Evolutionary conservation across 2,113 vertebrate genomes (phyloP).

Genomic region (Nothoprocta perdicaria): DNA sequence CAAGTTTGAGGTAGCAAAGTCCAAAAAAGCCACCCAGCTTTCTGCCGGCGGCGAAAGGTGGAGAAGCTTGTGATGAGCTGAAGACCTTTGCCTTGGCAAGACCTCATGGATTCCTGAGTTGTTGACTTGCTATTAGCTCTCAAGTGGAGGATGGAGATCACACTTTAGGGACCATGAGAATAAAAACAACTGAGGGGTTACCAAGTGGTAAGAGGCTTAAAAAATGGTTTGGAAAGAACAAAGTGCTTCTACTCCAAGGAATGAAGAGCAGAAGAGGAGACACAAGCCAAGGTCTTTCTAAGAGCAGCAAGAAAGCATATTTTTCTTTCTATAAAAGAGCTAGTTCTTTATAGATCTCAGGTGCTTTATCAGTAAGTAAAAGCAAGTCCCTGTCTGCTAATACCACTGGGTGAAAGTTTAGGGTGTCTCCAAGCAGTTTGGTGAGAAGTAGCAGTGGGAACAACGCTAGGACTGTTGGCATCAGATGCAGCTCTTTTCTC

Average conservation of each 20-base stretch:
- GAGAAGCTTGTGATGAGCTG: not conserved
- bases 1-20: not conserved
- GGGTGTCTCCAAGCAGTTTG: no score
- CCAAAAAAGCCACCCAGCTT: slow-evolving; percentile 6
- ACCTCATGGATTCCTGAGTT: slow-evolving; percentile 46
- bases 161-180: not conserved
- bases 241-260: not conserved
- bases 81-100: slow-evolving; percentile 47
- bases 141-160: slow-evolving; percentile 6
- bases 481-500: not conserved
- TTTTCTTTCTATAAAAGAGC: not conserved
- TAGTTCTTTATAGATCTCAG: not conserved
- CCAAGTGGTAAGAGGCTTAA: not conserved
- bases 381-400: not conserved
- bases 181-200: slow-evolving; percentile 10
- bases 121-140: slow-evolving; percentile 28
- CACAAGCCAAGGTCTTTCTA: no score
- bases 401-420: not conserved
- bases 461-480: not conserved
- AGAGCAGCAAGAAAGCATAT: not conserved
- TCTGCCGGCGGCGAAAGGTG: slow-evolving; percentile 5
- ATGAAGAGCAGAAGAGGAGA: not conserved
- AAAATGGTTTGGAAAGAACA: not conserved
- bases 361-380: not conserved
- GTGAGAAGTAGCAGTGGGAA: not conserved